These are phyloP conservation scores for Pyrrhura leucotis DNA, from an alignment of 2,797 vertebrate species.

Conservation along the genomic window DNA sequence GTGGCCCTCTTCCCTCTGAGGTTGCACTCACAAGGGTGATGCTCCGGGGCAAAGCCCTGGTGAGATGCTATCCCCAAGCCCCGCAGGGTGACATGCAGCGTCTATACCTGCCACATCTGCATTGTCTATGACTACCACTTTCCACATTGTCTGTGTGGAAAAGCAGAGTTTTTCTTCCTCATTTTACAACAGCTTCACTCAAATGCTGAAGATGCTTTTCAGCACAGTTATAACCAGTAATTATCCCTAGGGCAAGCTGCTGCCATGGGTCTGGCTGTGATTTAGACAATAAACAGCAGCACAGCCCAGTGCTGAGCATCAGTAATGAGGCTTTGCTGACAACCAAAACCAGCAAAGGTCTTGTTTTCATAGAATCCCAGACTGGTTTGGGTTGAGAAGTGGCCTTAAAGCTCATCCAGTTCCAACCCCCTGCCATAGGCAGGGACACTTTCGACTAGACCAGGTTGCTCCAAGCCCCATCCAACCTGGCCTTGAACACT, in stretches of 20 bases:
- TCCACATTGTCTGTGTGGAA: background rate
- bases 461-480: background rate
- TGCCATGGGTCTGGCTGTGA: background rate
- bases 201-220: background rate
- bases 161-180: background rate
- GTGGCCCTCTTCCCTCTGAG: accelerated
- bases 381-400: background rate
- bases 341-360: background rate
- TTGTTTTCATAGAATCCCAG: background rate
- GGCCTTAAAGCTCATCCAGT: background rate
- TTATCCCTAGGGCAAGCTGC: background rate
- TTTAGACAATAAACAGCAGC: slow-evolving; percentile 20
- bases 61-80: background rate
- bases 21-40: background rate
- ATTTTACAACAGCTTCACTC: background rate
- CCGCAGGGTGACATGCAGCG: accelerated
- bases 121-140: accelerated
- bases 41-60: background rate
- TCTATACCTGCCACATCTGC: accelerated
- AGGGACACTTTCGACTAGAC: background rate
- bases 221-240: background rate
- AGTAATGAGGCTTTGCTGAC: slow-evolving; percentile 40
- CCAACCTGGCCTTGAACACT: background rate
- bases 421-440: background rate
- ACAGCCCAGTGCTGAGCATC: background rate